These are phyloP conservation scores for Rhinogobio ventralis DNA, from an alignment of 2,797 vertebrate species.

Conservation along the genomic window DNA sequence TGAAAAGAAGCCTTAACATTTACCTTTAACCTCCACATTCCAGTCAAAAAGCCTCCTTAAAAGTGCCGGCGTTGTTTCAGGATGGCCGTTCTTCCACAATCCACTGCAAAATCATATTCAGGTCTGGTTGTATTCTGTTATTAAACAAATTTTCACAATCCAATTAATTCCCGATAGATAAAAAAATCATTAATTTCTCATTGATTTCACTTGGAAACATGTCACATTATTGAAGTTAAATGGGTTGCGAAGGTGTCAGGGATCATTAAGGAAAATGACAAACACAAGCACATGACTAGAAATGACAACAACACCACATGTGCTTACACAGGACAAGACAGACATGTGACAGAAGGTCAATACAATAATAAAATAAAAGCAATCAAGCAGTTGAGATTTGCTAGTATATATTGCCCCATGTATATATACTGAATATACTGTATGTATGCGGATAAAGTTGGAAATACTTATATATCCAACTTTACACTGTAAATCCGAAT, in stretches of 20 bases:
- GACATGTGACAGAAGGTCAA: too few relatives aligned
- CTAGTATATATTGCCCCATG: too few relatives aligned
- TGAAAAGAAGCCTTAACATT: background rate
- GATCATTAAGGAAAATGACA: too few relatives aligned
- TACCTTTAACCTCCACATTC: background rate
- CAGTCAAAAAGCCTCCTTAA: background rate
- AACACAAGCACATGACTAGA: too few relatives aligned
- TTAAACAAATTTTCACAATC: background rate
- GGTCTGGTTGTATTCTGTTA: background rate
- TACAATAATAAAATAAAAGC: too few relatives aligned
- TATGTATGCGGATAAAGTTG: too few relatives aligned
- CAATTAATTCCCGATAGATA: background rate
- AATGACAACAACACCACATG: too few relatives aligned
- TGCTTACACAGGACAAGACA: too few relatives aligned
- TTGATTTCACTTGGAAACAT: background rate
- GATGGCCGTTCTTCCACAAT: background rate
- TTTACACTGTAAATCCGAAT: too few relatives aligned
- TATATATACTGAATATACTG: too few relatives aligned
- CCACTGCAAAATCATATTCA: background rate
- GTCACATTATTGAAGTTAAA: conserved; percentile 5
- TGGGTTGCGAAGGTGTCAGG: background rate
- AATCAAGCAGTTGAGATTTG: too few relatives aligned
- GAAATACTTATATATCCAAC: too few relatives aligned
- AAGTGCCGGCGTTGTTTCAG: background rate
- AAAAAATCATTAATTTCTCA: background rate